Evolutionary conservation across 2,113 vertebrate genomes (phyloP), one percentile per base, ranked within the genome.

Genomic region (Corapipo altera): DNA sequence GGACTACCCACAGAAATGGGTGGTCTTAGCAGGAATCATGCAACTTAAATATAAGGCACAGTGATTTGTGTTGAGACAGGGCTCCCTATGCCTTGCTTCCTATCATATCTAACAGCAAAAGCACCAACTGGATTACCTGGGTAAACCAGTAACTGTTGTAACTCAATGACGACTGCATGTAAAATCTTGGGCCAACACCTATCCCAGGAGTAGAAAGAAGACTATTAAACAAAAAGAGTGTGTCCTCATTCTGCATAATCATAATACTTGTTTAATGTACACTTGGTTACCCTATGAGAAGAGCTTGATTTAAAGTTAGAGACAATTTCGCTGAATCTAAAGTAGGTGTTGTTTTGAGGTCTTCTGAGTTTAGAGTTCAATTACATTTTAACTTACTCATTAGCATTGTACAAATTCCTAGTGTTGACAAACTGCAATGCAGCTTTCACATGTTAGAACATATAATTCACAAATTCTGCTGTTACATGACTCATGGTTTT

Each of bases 131-230:
- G 71, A 80, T 76, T 51, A 75, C 21, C 73, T 23, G 67, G 74
- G 54, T 61, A 79, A 91, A 73, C 41, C 41, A 65, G 43, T 48
- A 87, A 37, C 4, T 81, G 57, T 48, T 0, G 0, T 54, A 75
- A 92, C 58, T 76, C 0, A 0, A 41, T 6, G 30, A 65, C 4
- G 37, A 37, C 0, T 46, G 35, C 4, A 1, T 35, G 32, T 24
- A 74, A 89, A 88, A 49, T 37, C 62, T 52, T 51, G 48, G 82
- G 35, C 27, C 48, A 89, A 61, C 39, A 72, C 24, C 54, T 32
- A 49, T 17, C 13, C 24, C 15, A 6, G 2, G 5, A 76, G 20
- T 3, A 79, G 27, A 52, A 48, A 49, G 37, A 70, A 44, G 2
- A 75, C 5, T 37, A 65, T 41, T 61, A 59, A 35, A 35, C 11